Base-by-base conservation (phyloP, 2,797 vertebrate species). In the Emydoidea blandingii region DNA sequence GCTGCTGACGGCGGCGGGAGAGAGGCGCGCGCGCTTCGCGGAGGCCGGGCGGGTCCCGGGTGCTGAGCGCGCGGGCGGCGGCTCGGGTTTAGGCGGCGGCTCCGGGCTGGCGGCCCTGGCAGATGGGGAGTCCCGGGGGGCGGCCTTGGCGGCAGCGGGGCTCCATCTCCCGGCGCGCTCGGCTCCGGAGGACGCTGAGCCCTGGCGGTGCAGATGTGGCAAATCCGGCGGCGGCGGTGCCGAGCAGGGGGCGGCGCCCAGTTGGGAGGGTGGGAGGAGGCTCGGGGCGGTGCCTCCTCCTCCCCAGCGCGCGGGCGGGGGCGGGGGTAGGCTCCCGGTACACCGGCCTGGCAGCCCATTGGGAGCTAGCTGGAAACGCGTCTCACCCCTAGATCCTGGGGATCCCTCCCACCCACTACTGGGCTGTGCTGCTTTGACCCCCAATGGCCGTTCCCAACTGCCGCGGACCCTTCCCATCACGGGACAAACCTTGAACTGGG, bases 81-180 rank as follows among this genome's bases (percentile, higher is more conserved):
- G 31, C 31, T n/a, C 59, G 31, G 59, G 7, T 31, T 41, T 56
- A 80, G 27, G 53, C 34, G 53, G 59, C 76, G 8, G 47, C 25
- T 2, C 3, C 44, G 29, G 37, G 78, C 59, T 23, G 54, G 90
- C 90, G 90, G 92, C 93, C 90, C 91, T 76, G 96, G 88, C 90
- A 59, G 56, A 81, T 68, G 29, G 72, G 88, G 82, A 50, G 92
- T 85, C 95, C 89, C 41, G 83, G 80, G 8, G 80, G 87, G 49
- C 87, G 65, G 87, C 91, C 37, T 29, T 37, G 59, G 56, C 85
- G 14, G 72, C 34, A 54, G 41, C 53, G 14, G 31, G 11, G 85
- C 87, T 87, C 95, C 95, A 96, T 96, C 53, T 90, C 95, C 88
- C 78, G 31, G 57, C 50, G 44, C 57, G n/a, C 91, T 19, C 34